These are phyloP conservation scores for Zaprionus lachaisei DNA, from an alignment of 1,140 invertebrate genomes.

Conservation along the genomic window DNA sequence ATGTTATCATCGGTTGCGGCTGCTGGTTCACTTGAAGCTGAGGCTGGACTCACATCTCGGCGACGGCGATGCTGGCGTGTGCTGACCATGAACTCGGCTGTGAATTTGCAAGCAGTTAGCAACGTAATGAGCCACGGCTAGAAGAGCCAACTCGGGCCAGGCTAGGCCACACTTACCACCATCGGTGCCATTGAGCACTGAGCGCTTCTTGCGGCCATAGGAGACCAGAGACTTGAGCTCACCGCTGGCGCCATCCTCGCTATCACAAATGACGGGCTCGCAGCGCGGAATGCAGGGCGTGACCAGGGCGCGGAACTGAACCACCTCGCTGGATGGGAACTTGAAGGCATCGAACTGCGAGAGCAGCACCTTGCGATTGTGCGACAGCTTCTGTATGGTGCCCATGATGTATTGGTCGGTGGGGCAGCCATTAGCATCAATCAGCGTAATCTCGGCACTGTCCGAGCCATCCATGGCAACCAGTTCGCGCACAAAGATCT, in stretches of 20 bases:
- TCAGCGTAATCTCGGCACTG: conserved; percentile 95
- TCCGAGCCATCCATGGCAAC: conserved; percentile 97
- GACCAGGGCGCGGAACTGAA: conserved; percentile 96
- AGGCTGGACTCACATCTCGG: conserved; percentile 67
- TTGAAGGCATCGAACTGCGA: conserved; percentile 98
- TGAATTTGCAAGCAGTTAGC: conserved; percentile 58
- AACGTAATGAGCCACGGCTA: conserved; percentile 38
- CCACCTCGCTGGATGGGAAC: conserved; percentile 96
- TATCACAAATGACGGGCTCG: conserved; percentile 94
- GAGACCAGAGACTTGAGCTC: conserved; percentile 91
- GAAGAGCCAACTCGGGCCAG: not conserved
- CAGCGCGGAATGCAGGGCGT: conserved; percentile 96
- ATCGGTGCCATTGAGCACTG: conserved; percentile 72
- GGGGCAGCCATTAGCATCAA: conserved; percentile 95
- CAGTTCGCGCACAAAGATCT: conserved; percentile 96
- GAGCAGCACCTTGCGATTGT: conserved; percentile 90
- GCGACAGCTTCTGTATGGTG: conserved; percentile 92
- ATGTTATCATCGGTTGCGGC: conserved; percentile 90
- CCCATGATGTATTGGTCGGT: conserved; percentile 97
- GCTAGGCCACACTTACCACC: conserved; percentile 59
- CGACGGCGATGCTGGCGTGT: conserved; percentile 58
- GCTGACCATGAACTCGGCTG: conserved; percentile 78
- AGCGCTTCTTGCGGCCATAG: conserved; percentile 88
- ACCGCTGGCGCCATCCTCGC: conserved; percentile 90
- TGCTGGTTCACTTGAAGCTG: conserved; percentile 63